Evolutionary conservation across 2,888 invertebrate species (phyloP), one percentile per base, ranked within the genome.

Genomic region (Dolomedes plantarius): DNA sequence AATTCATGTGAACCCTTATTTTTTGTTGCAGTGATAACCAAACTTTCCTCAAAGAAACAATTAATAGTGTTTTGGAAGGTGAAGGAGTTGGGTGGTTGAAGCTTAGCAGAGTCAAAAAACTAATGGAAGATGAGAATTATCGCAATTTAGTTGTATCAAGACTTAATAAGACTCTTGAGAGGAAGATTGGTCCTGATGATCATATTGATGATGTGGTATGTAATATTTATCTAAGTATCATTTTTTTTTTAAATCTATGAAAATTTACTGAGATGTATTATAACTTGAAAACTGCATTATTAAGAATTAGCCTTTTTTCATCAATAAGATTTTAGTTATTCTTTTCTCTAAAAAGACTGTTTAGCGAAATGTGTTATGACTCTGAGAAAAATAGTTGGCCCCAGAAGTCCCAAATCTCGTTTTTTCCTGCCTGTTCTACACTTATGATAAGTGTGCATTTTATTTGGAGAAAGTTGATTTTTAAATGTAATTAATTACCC

Each of bases 41-140:
- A 92, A 94, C 95, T 71, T 98, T 98, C 91, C 93, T 98, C 67
- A 97, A 97, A 90, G 98, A 98, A 94, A 93, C 96, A 73, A 94
- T 96, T 0, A 95, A 94, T 90, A 95, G 95, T 91, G 96, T 97
- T 0, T 91, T 97, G 78, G 95, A 96, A 88, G 98, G 98, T 2
- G 97, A 98, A 92, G 97, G 98, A 0, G 96, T 99, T 0, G 98
- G 98, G 23, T 99, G 99, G 97, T 93, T 99, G 69, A 98, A 98
- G 91, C 92, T 98, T 23, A 97, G 96, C 90, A 94, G 98, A 29
- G 93, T 98, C 72, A 96, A 96, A 91, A 98, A 98, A 90, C 92
- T 99, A 32, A 98, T 99, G 97, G 99, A 99, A 91, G 99, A 99
- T 91, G 99, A 99, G 92, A 98, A 97, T 68, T 98, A 99, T 92